A percentile compares a stretch with the other conserved stretches of the same genome.
These are phyloP conservation scores for Cosmorhoe ocellata DNA, from an alignment of 2,888 invertebrate species.

Conservation along the genomic window DNA sequence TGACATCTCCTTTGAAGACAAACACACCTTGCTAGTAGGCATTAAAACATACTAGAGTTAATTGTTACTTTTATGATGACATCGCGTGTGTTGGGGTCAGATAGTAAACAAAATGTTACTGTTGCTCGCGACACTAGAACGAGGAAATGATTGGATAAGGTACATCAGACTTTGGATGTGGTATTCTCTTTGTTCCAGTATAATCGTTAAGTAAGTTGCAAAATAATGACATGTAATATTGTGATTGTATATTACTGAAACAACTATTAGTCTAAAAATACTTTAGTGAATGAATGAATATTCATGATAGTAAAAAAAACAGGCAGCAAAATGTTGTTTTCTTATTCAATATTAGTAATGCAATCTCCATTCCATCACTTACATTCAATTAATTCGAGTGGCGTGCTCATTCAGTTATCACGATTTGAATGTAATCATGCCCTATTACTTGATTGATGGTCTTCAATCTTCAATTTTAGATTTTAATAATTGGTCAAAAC, in stretches of 20 bases:
- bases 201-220: no score
- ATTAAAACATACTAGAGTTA: slow-evolving; percentile 73
- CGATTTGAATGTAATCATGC: slow-evolving; percentile 73
- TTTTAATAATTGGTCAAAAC: slow-evolving; percentile 62
- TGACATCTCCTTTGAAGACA: slow-evolving; percentile 70
- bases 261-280: no score
- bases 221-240: no score
- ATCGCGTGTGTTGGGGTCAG: slow-evolving; percentile 70
- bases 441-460: slow-evolving; percentile 76
- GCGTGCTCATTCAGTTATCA: slow-evolving; percentile 76
- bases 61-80: slow-evolving; percentile 74
- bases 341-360: no score
- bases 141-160: slow-evolving; percentile 6
- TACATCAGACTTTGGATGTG: neutral
- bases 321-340: no score
- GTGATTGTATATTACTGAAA: no score
- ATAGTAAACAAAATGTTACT: slow-evolving; percentile 65
- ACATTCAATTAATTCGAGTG: slow-evolving; percentile 74
- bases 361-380: slow-evolving; percentile 46
- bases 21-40: slow-evolving; percentile 54
- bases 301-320: no score
- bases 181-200: neutral
- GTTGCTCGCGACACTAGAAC: slow-evolving; percentile 36
- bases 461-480: slow-evolving; percentile 64
- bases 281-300: no score